Evolutionary conservation across 2,888 invertebrate genomes (phyloP).

Genomic region (Minunthozetes semirufus): DNA sequence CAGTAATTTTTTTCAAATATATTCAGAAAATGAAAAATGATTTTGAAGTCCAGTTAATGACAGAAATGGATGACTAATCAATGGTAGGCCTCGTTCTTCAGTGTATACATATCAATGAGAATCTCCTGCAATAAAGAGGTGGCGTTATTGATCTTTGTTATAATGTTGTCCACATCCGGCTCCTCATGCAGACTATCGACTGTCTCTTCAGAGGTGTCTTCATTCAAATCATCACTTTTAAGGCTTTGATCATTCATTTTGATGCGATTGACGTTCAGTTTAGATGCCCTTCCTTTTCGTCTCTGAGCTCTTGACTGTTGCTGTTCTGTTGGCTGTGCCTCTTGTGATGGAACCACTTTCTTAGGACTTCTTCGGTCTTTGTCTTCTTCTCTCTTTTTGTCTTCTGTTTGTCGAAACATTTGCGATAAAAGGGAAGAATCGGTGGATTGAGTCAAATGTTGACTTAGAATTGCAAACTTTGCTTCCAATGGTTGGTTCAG

Average conservation of each 20-base stretch:
- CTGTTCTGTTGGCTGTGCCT: neutral
- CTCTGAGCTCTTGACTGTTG: slow-evolving; percentile 22
- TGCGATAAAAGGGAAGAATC: neutral
- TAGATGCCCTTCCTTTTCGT: slow-evolving; percentile 16
- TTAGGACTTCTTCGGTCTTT: neutral
- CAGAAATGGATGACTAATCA: neutral
- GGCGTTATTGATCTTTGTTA: slow-evolving; percentile 30
- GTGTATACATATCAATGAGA: slow-evolving; percentile 29
- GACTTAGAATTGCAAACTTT: slow-evolving; percentile 10
- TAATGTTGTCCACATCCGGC: slow-evolving; percentile 19
- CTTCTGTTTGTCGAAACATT: neutral
- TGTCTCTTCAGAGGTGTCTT: neutral
- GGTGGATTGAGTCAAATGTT: neutral
- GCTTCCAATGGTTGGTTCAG: slow-evolving; percentile 3
- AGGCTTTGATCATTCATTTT: neutral
- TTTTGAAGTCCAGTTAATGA: too few relatives aligned
- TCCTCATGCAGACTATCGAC: neutral
- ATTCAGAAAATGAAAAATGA: too few relatives aligned
- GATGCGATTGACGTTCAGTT: slow-evolving; percentile 7
- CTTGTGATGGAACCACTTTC: neutral
- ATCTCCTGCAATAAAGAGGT: slow-evolving; percentile 33
- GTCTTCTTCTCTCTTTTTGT: neutral
- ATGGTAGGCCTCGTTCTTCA: slow-evolving; percentile 21
- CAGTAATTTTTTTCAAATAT: too few relatives aligned
- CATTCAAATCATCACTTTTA: neutral